These are phyloP conservation scores for Halcyon leucocephala DNA, from an alignment of 2,797 vertebrate genomes.

Conservation along the genomic window DNA sequence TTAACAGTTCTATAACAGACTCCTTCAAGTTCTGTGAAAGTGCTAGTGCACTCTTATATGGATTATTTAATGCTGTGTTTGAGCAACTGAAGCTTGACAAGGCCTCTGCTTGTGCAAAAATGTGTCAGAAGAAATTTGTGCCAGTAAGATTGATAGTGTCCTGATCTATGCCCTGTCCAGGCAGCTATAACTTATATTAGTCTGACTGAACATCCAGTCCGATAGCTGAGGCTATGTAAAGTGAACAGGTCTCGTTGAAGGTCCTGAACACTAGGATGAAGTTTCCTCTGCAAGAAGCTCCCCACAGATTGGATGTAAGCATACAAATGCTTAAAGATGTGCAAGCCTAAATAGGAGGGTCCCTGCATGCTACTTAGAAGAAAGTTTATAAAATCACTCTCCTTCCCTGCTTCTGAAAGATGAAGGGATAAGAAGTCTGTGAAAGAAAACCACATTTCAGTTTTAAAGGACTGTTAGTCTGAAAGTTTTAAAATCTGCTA, in stretches of 20 bases:
- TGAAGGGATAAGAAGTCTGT: background rate
- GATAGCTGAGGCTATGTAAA: background rate
- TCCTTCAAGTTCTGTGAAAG: background rate
- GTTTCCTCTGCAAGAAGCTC: background rate
- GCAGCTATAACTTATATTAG: background rate
- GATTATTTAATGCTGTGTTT: background rate
- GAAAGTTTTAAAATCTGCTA: constrained; percentile 17
- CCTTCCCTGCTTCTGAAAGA: background rate
- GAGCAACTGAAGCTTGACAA: background rate
- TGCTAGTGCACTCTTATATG: background rate
- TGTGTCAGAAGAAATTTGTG: background rate
- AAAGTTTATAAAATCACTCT: background rate
- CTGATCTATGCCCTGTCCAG: background rate
- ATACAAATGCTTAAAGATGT: background rate
- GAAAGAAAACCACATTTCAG: background rate
- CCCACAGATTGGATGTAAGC: background rate
- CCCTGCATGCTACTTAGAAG: background rate
- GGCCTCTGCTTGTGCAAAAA: background rate
- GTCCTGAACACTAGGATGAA: background rate
- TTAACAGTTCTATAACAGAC: background rate
- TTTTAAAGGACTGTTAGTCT: background rate
- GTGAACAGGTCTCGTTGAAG: background rate
- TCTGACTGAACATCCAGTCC: background rate
- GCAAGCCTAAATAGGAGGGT: background rate
- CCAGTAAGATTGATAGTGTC: background rate